A percentile compares a stretch with the other conserved stretches of the same genome.
Conservation (phyloP, 2,113 vertebrate genomes). For the Lophotis ruficrista region DNA sequence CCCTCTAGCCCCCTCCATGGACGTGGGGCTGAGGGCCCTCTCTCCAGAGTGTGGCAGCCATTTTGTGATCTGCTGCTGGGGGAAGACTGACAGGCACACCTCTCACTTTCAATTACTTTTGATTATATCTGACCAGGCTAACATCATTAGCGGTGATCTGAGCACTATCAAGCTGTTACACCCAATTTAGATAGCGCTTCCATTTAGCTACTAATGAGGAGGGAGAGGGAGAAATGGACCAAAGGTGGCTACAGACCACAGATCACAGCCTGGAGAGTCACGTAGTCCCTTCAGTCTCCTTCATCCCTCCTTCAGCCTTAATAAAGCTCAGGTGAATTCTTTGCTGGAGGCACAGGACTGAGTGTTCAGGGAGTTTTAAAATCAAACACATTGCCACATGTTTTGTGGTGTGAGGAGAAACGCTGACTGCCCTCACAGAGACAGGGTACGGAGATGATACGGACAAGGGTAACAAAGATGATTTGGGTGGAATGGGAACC, state of each 20-base stretch:
- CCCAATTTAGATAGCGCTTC: not conserved
- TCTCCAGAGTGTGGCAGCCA: not conserved
- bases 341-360: not conserved
- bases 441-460: not conserved
- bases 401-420: not conserved
- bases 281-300: not conserved
- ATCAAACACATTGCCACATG: not conserved
- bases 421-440: not conserved
- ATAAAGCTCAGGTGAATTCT: not conserved
- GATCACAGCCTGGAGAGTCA: not conserved
- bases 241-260: not conserved
- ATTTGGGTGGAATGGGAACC: rapidly evolving
- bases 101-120: not conserved
- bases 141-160: not conserved
- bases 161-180: not conserved
- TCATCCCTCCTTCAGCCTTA: not conserved
- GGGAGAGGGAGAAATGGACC: not conserved
- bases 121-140: not conserved
- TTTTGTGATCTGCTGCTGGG: not conserved
- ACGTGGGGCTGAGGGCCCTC: rapidly evolving
- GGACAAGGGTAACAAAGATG: not conserved
- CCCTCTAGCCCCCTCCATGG: not conserved
- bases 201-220: not conserved
- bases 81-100: not conserved
- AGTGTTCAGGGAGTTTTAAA: not conserved